phyloP scores from a whole-genome alignment of 1,140 invertebrate genomes.

The Mizuhopecten yessoensis region DNA sequence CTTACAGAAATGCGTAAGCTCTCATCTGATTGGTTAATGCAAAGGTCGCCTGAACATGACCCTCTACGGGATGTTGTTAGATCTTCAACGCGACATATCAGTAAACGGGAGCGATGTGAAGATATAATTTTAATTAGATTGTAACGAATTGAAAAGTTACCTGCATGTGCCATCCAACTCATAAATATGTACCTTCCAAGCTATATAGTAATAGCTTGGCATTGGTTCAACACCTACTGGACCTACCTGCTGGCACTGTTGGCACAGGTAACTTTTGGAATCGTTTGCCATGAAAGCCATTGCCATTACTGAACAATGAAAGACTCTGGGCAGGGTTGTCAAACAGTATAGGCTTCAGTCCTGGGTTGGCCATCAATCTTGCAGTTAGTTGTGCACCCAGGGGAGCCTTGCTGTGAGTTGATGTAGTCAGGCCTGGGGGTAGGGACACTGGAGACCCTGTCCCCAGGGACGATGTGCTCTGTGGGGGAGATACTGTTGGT shows the following conservation, averaged over 20 bases:
- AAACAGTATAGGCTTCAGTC: constrained; percentile 63
- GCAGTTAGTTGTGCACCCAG: constrained; percentile 36
- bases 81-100: too few species aligned
- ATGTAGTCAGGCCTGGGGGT: constrained; percentile 46
- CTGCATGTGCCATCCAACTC: too few species aligned
- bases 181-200: too few species aligned
- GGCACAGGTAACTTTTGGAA: constrained; percentile 71
- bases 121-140: too few species aligned
- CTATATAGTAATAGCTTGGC: too few species aligned
- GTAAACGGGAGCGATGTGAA: too few species aligned
- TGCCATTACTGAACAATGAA: constrained; percentile 79
- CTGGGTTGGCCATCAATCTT: constrained; percentile 27
- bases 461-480: constrained; percentile 45
- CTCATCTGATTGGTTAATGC: too few species aligned
- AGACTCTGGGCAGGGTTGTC: constrained; percentile 76
- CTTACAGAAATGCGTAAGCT: too few species aligned
- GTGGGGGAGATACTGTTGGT: constrained; percentile 51
- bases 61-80: too few species aligned
- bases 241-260: constrained; percentile 45
- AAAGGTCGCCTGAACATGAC: too few species aligned
- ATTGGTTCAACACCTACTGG: too few species aligned
- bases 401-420: constrained; percentile 60
- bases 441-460: constrained; percentile 49
- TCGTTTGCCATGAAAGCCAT: constrained; percentile 72
- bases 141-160: too few species aligned